A percentile compares a stretch with the other conserved stretches of the same genome.
phyloP scores from a whole-genome alignment of 2,797 vertebrate genomes.

The Paratrypauchen microcephalus region DNA sequence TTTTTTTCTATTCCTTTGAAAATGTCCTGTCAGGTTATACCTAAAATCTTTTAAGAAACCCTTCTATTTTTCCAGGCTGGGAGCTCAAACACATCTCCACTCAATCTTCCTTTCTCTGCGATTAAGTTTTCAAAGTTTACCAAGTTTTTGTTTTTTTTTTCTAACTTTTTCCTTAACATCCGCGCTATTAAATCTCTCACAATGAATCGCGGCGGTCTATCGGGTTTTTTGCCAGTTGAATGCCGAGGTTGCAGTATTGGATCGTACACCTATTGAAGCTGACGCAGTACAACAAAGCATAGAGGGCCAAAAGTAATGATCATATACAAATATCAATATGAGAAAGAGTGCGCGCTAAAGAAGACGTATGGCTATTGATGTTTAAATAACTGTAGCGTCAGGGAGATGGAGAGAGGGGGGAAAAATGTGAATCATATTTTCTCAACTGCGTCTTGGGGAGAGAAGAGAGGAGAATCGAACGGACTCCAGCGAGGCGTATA shows the following conservation, averaged over 20 bases:
- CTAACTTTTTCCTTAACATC: slow-evolving; percentile 12
- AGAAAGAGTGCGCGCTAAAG: slow-evolving; percentile 80
- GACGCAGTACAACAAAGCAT: slow-evolving; percentile 75
- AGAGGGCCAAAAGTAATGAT: slow-evolving; percentile 80
- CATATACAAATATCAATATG: slow-evolving; percentile 85
- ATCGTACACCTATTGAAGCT: slow-evolving; percentile 76
- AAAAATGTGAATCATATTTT: slow-evolving; percentile 70
- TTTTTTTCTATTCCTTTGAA: slow-evolving; percentile 5
- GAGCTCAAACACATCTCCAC: slow-evolving; percentile 22
- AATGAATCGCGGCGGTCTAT: slow-evolving; percentile 52
- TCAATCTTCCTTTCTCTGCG: slow-evolving; percentile 13
- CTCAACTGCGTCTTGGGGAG: slow-evolving; percentile 44
- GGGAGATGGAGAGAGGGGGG: slow-evolving; percentile 67
- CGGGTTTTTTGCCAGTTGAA: slow-evolving; percentile 56
- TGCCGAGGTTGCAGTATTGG: slow-evolving; percentile 80
- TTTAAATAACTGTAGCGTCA: slow-evolving; percentile 81
- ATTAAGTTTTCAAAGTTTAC: slow-evolving; percentile 24
- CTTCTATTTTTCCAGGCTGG: slow-evolving; percentile 42
- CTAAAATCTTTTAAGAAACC: slow-evolving; percentile 35
- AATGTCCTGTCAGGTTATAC: slow-evolving; percentile 38
- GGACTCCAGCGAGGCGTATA: slow-evolving; percentile 56
- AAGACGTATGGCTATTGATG: slow-evolving; percentile 84
- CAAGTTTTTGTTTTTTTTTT: slow-evolving; percentile 8
- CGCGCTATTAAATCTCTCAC: slow-evolving; percentile 35
- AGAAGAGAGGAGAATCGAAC: slow-evolving; percentile 65